A percentile compares a stretch with the other conserved stretches of the same genome.
Evolutionary conservation across 2,797 vertebrate species (phyloP).

Genomic region (Catostomus latipinnis): DNA sequence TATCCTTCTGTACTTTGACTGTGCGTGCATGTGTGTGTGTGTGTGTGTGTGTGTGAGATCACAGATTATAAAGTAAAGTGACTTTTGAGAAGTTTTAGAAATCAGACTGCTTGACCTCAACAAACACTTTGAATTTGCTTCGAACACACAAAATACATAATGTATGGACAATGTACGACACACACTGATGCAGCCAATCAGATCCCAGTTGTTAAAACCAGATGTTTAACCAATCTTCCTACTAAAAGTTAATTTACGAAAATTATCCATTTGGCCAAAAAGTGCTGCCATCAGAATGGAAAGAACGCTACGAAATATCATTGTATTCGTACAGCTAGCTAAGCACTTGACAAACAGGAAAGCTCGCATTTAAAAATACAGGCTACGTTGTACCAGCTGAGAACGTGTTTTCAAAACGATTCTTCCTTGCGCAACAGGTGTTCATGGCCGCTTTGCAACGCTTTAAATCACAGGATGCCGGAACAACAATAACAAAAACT

Average conservation of each 20-base stretch:
- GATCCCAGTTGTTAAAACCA: not conserved
- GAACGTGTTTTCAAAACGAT: constrained; percentile 36
- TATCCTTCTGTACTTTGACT: constrained; percentile 40
- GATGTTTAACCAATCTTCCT: constrained; percentile 11
- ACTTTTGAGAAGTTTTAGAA: constrained; percentile 43
- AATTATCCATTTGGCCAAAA: no score
- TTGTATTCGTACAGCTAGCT: no score
- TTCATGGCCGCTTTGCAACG: constrained; percentile 3
- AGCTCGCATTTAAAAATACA: not conserved
- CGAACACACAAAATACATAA: not conserved
- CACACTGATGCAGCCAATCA: not conserved
- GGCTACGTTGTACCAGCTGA: constrained; percentile 19
- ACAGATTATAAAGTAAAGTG: constrained; percentile 49
- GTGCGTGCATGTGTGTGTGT: constrained; percentile 5
- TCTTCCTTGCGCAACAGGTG: constrained; percentile 29
- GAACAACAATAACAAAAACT: not conserved
- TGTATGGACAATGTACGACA: no score
- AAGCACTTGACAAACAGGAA: no score
- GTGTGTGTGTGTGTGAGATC: constrained; percentile 20
- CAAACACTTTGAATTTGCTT: not conserved
- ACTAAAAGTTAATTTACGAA: not conserved
- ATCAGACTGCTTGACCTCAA: not conserved
- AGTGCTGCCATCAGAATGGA: no score
- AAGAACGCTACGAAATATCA: no score
- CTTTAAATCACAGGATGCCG: constrained; percentile 35